A percentile compares a stretch with the other conserved stretches of the same genome.
These are phyloP conservation scores for Polypedilum pembai DNA, from an alignment of 1,140 invertebrate species.

Conservation along the genomic window DNA sequence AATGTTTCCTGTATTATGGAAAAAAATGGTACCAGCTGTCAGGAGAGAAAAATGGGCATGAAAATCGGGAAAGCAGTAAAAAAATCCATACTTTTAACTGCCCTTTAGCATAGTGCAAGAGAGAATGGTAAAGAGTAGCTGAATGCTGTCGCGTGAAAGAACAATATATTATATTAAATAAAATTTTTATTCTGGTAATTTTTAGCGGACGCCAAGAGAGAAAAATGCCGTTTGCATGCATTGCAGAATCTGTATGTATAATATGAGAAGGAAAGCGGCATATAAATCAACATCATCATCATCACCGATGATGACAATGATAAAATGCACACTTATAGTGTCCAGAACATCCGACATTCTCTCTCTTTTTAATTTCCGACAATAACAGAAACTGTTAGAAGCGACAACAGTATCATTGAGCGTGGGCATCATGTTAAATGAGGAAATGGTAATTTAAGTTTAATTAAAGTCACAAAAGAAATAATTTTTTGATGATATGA, in stretches of 20 bases:
- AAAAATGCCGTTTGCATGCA: background rate
- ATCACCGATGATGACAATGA: background rate
- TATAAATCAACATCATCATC: slow-evolving; percentile 7
- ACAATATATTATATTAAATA: background rate
- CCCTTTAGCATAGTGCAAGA: background rate
- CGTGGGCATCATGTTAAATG: background rate
- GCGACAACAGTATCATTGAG: background rate
- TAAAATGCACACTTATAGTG: slow-evolving; percentile 17
- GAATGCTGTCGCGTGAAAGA: background rate
- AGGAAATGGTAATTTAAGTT: slow-evolving; percentile 12
- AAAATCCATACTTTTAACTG: background rate
- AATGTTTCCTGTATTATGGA: background rate
- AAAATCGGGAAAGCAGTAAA: background rate
- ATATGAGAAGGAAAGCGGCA: background rate
- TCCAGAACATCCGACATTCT: slow-evolving; percentile 8
- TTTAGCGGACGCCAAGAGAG: background rate
- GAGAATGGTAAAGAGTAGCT: background rate
- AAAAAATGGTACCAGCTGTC: background rate
- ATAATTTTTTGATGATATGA: background rate
- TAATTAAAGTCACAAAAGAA: slow-evolving; percentile 19
- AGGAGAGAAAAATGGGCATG: background rate
- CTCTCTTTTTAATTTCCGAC: background rate
- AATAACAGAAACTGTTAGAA: background rate
- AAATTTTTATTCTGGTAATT: background rate
- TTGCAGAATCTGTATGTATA: background rate